Percentiles rank a stretch among this genome's conserved stretches.
phyloP scores from a whole-genome alignment of 1,140 invertebrate genomes.

The Periplaneta americana region DNA sequence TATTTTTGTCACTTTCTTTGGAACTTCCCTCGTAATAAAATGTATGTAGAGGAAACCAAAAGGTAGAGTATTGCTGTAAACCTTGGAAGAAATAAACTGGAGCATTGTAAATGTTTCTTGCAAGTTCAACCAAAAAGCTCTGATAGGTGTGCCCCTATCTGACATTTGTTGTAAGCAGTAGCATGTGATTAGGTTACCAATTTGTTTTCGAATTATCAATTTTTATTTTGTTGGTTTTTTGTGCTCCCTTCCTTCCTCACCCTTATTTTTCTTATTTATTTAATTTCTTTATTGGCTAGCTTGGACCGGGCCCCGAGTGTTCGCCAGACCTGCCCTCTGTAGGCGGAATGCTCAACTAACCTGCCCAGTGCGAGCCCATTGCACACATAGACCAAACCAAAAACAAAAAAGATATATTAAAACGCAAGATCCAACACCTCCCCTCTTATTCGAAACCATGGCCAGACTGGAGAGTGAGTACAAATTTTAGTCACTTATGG shows the following conservation, averaged over 20 bases:
- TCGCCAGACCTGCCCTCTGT: slow-evolving; percentile 9
- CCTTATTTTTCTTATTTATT: slow-evolving; percentile 12
- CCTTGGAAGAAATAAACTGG: no score
- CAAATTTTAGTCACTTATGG: neutral
- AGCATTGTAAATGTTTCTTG: no score
- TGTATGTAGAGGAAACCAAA: no score
- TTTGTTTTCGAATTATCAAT: neutral
- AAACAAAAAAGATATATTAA: slow-evolving; percentile 3
- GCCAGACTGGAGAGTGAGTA: slow-evolving; percentile 16
- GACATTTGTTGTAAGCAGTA: neutral
- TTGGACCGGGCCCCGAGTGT: slow-evolving; percentile 5
- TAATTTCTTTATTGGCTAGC: slow-evolving; percentile 13
- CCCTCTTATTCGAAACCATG: slow-evolving; percentile 4
- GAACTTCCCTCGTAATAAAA: no score
- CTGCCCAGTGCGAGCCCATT: slow-evolving; percentile 5
- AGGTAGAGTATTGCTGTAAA: no score
- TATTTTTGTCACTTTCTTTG: no score
- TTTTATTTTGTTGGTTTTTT: slow-evolving; percentile 7
- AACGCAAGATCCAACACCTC: slow-evolving; percentile 2
- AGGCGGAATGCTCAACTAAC: slow-evolving; percentile 16
- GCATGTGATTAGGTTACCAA: neutral
- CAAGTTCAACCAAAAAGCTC: neutral
- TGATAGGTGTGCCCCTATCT: neutral
- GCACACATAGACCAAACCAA: neutral
- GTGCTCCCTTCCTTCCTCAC: neutral